Evolutionary conservation across 2,888 invertebrate genomes (phyloP).

Genomic region (Cephus sareptanus): DNA sequence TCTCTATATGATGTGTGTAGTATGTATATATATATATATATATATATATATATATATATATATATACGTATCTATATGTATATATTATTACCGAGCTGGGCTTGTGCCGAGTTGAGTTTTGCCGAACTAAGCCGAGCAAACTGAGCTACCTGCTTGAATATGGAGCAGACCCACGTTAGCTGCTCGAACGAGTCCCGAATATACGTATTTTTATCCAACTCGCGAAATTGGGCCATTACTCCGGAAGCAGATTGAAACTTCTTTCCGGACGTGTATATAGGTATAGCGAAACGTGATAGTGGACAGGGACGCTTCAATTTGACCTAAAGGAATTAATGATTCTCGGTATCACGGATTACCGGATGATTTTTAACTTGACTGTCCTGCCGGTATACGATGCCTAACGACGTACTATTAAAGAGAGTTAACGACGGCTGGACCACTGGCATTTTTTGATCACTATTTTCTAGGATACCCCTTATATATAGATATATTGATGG

Average conservation of each 20-base stretch:
- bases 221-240: slow-evolving; percentile 38
- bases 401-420: slow-evolving; percentile 60
- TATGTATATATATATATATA: too few relatives aligned
- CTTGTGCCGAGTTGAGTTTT: background rate
- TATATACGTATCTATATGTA: too few relatives aligned
- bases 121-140: background rate
- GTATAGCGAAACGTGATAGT: background rate
- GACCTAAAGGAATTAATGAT: slow-evolving; percentile 33
- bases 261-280: background rate
- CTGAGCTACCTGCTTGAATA: slow-evolving; percentile 45
- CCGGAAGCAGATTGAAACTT: slow-evolving; percentile 40
- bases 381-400: slow-evolving; percentile 46
- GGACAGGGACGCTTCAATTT: background rate
- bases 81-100: background rate
- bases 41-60: too few relatives aligned
- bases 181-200: background rate
- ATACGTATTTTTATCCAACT: slow-evolving; percentile 41
- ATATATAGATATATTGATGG: background rate
- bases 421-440: slow-evolving; percentile 52
- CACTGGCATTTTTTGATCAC: slow-evolving; percentile 7
- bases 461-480: slow-evolving; percentile 31
- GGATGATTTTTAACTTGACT: slow-evolving; percentile 28
- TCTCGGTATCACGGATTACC: slow-evolving; percentile 36
- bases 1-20: background rate
- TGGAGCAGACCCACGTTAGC: slow-evolving; percentile 32